phyloP scores from a whole-genome alignment of 2,888 invertebrate genomes.

The Eulithis testata region DNA sequence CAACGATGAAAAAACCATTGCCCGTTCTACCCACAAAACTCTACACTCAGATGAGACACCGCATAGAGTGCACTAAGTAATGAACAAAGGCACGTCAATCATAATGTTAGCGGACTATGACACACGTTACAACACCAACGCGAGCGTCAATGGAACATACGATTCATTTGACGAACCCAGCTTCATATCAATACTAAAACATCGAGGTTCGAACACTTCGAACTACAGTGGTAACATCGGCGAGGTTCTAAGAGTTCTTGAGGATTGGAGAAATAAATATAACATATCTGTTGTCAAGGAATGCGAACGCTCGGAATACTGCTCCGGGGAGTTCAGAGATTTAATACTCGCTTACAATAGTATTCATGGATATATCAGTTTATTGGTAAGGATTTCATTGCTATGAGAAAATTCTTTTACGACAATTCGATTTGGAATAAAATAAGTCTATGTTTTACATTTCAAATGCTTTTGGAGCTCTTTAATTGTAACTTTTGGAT shows the following conservation, averaged over 20 bases:
- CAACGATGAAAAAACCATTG: conserved; percentile 35
- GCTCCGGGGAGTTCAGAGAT: conserved; percentile 84
- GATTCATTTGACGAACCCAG: conserved; percentile 66
- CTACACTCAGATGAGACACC: conserved; percentile 26
- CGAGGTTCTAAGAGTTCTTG: conserved; percentile 68
- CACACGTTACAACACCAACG: conserved; percentile 47
- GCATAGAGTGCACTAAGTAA: conserved; percentile 55
- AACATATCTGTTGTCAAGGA: conserved; percentile 72
- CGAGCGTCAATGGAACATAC: conserved; percentile 53
- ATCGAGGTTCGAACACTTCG: conserved; percentile 61
- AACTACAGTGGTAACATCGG: conserved; percentile 65
- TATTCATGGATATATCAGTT: conserved; percentile 92
- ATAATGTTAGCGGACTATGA: conserved; percentile 68
- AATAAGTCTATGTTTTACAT: background rate
- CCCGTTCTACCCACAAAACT: conserved; percentile 26
- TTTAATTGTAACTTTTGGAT: too few species aligned
- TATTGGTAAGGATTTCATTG: conserved; percentile 85
- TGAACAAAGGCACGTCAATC: conserved; percentile 58
- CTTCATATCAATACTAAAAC: conserved; percentile 65
- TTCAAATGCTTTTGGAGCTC: background rate
- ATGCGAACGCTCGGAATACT: conserved; percentile 79
- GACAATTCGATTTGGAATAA: conserved; percentile 13
- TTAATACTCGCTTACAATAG: conserved; percentile 87
- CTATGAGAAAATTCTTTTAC: background rate
- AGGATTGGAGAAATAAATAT: conserved; percentile 67